phyloP scores from a whole-genome alignment of 2,113 vertebrate genomes.

The Seriola dumerili region DNA sequence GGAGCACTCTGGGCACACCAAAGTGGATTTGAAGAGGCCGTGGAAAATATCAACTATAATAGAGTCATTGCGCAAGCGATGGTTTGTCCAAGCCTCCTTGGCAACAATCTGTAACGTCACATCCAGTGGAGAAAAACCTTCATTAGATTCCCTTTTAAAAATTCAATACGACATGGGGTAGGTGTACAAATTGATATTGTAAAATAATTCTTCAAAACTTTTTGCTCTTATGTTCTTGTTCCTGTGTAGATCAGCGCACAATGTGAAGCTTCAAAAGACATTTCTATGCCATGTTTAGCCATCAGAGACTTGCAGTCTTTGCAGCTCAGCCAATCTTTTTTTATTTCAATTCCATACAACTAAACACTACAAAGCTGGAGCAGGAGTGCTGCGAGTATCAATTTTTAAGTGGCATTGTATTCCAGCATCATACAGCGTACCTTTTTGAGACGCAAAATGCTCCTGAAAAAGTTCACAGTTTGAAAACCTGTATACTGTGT shows the following conservation, averaged over 20 bases:
- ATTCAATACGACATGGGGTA: background rate
- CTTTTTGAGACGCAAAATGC: background rate
- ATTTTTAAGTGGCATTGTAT: background rate
- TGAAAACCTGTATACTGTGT: background rate
- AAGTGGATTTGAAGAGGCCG: slow-evolving; percentile 93
- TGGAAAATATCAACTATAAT: slow-evolving; percentile 95
- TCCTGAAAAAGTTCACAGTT: background rate
- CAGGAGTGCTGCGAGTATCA: background rate
- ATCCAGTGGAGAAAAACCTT: background rate
- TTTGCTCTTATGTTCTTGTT: background rate
- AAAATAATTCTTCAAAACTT: background rate
- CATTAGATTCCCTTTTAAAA: background rate
- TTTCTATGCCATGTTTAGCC: background rate
- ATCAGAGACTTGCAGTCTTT: background rate
- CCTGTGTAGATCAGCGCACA: background rate
- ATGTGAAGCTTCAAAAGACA: background rate
- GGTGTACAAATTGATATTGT: background rate
- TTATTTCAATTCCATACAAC: background rate
- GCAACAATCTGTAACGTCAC: slow-evolving; percentile 87
- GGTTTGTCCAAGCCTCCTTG: slow-evolving; percentile 93
- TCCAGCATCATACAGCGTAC: background rate
- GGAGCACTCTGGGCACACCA: slow-evolving; percentile 92
- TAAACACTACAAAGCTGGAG: background rate
- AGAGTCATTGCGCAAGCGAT: slow-evolving; percentile 91
- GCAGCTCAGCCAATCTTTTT: background rate